phyloP scores from a whole-genome alignment of 2,797 vertebrate genomes.

The Apogon hyalosoma region DNA sequence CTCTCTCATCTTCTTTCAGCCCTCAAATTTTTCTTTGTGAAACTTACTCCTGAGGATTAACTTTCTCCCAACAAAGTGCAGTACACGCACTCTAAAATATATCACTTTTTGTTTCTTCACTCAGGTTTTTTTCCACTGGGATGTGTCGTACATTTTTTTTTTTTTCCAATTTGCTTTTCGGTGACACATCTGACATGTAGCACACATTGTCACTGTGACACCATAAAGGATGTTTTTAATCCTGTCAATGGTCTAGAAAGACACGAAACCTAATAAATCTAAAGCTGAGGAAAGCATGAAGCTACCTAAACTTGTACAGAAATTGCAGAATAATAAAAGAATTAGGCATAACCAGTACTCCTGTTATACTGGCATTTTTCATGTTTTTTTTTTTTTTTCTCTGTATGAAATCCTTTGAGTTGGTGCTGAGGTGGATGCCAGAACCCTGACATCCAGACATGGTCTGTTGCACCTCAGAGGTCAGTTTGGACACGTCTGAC shows the following conservation, averaged over 20 bases:
- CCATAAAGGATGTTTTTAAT: too few species aligned
- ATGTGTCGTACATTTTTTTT: too few species aligned
- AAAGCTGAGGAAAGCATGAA: neutral
- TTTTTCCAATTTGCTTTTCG: neutral
- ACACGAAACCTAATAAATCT: too few species aligned
- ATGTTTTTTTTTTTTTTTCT: neutral
- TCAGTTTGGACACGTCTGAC: slow-evolving; percentile 44
- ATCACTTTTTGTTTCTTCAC: neutral
- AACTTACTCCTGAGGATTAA: slow-evolving; percentile 15
- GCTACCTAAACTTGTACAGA: neutral
- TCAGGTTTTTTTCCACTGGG: neutral
- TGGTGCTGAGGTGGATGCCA: slow-evolving; percentile 19
- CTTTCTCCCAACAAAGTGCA: slow-evolving; percentile 14
- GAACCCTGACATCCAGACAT: slow-evolving; percentile 33
- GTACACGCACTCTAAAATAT: slow-evolving; percentile 22
- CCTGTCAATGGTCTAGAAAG: too few species aligned
- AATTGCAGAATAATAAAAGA: neutral
- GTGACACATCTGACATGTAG: slow-evolving; percentile 2
- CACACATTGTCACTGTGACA: slow-evolving; percentile 8
- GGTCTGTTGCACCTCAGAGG: slow-evolving; percentile 48
- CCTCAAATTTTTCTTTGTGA: slow-evolving; percentile 16
- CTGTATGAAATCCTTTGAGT: slow-evolving; percentile 8
- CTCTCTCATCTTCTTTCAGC: slow-evolving; percentile 9
- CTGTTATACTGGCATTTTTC: neutral
- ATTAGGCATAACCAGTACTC: neutral